phyloP scores from a whole-genome alignment of 1,140 invertebrate species.

The Drosophila albomicans region DNA sequence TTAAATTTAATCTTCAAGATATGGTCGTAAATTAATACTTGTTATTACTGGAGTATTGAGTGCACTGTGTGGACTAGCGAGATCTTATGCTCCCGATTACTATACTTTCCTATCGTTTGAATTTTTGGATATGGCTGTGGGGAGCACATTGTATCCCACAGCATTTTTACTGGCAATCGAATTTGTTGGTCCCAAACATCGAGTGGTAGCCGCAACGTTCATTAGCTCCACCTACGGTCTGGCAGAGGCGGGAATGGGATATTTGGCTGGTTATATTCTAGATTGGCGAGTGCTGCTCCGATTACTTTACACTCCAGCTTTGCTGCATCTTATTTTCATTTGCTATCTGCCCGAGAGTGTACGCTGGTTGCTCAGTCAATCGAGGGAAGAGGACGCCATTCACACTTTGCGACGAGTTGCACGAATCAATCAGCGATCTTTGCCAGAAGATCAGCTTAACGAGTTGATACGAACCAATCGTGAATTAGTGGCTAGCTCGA shows the following conservation, averaged over 20 bases:
- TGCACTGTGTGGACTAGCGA: constrained; percentile 87
- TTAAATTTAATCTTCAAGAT: constrained; percentile 80
- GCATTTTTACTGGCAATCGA: constrained; percentile 90
- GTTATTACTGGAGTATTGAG: constrained; percentile 86
- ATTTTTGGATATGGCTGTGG: constrained; percentile 87
- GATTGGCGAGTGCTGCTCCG: constrained; percentile 90
- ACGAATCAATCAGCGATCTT: constrained; percentile 88
- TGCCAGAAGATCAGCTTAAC: constrained; percentile 86
- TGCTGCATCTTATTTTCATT: constrained; percentile 87
- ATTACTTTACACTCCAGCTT: constrained; percentile 88
- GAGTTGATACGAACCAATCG: constrained; percentile 78
- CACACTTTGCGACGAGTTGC: constrained; percentile 87
- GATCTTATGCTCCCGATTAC: constrained; percentile 88
- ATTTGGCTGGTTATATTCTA: constrained; percentile 88
- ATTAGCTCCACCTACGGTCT: constrained; percentile 89
- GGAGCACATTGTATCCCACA: constrained; percentile 88
- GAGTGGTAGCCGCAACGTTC: constrained; percentile 90
- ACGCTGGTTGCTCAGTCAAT: constrained; percentile 90
- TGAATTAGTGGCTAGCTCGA: constrained; percentile 46
- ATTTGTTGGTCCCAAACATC: constrained; percentile 89
- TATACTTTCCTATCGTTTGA: constrained; percentile 88
- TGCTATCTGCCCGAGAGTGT: constrained; percentile 88
- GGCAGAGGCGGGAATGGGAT: constrained; percentile 89
- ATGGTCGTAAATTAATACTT: constrained; percentile 88
- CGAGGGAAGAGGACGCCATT: constrained; percentile 87